These are phyloP conservation scores for Ornithoptera alexandrae DNA, from an alignment of 2,888 invertebrate genomes.

Conservation along the genomic window DNA sequence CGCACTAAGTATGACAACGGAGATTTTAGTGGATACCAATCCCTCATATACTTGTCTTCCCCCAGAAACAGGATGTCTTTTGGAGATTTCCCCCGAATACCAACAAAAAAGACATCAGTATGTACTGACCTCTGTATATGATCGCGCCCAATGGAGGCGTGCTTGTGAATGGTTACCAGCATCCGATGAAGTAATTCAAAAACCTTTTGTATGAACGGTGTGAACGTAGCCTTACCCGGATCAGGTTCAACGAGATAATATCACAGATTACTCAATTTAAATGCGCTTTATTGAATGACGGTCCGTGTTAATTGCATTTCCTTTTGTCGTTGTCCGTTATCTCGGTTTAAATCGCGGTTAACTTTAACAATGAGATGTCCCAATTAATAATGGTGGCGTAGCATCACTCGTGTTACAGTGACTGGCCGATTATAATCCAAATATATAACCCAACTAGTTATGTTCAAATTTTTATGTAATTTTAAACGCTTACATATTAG, in stretches of 20 bases:
- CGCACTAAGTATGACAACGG: too few species aligned
- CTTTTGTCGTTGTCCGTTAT: constrained; percentile 37
- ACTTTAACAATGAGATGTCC: constrained; percentile 19
- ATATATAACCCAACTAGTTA: too few species aligned
- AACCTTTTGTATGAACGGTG: constrained; percentile 26
- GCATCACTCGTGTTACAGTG: background rate
- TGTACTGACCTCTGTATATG: too few species aligned
- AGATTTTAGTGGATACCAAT: too few species aligned
- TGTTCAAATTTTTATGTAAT: too few species aligned
- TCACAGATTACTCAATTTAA: constrained; percentile 59
- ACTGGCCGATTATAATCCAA: background rate
- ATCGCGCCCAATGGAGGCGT: too few species aligned
- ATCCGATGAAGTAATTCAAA: background rate
- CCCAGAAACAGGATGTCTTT: too few species aligned
- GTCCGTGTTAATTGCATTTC: constrained; percentile 53
- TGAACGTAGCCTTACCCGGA: constrained; percentile 40
- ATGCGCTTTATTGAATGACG: constrained; percentile 58
- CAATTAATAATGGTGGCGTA: constrained; percentile 12
- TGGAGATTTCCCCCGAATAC: too few species aligned
- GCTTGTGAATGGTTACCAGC: too few species aligned
- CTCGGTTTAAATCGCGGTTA: constrained; percentile 15
- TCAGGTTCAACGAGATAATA: constrained; percentile 59
- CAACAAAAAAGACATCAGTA: too few species aligned
- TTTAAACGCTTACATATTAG: too few species aligned
- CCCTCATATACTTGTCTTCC: too few species aligned